Base-by-base conservation (phyloP, 2,888 invertebrate species). In the Notodonta dromedarius region DNA sequence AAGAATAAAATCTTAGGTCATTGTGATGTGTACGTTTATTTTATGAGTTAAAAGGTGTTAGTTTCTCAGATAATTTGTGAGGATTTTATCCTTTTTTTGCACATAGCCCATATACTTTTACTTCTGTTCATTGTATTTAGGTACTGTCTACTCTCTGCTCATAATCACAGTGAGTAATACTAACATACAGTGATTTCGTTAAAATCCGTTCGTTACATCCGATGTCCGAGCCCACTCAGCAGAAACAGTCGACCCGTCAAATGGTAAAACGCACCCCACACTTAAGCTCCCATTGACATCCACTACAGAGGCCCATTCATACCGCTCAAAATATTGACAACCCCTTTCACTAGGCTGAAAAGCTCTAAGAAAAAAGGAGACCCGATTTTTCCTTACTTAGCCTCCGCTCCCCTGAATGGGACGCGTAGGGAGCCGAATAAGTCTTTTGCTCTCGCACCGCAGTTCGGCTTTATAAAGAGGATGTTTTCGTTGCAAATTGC, bases 281-380 rank as follows among this genome's bases (percentile, higher is more conserved):
- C 90, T 90, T 85, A 84, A 83, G 80, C 78, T 82, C 76, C 82
- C 88, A 87, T 89, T 89, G 90, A 87, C 88, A 88, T 86, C 88
- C 79, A 85, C 87, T 84, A 85, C 85, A 84, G 77, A 80, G 77
- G 74, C 78, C 89, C 83, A 90, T 92, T 91, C 91, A 91, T 82
- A 82, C 78, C 86, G 91, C 89, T 91, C 83, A 91, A 91, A 91
- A 91, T 91, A 92, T 92, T 92, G 91, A 92, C 91, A 89, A 85
- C 89, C 88, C 84, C 87, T 86, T 91, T 91, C 88, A 91, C 75
- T 77, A 77, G 75, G 76, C 76, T 90, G 88, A 89, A 91, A 89
- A 86, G 91, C 85, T 83, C 71, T 79, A 83, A 87, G 86, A 87
- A 87, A 90, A 90, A 86, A 82, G 83, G 79, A 86, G 83, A 77